Base-by-base conservation (phyloP, 1,140 invertebrate genomes). In the Cyphomyrmex costatus region DNA sequence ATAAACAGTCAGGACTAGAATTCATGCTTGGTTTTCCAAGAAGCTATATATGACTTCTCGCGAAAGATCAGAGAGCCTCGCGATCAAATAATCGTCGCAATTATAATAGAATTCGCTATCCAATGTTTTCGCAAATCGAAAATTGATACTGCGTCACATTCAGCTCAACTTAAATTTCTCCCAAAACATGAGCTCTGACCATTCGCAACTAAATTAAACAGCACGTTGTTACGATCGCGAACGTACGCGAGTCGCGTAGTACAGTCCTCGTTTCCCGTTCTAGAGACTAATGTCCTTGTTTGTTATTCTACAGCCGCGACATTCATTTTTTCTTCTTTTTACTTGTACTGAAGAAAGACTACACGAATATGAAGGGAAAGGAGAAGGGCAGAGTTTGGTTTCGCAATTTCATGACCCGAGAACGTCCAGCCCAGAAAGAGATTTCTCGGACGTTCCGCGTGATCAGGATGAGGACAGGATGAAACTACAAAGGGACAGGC, bases 251-350 rank as follows among this genome's bases (percentile, higher is more conserved):
- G 14, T 70, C 21, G 33, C 30, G 27, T 51, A 51, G 14, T 68
- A 51, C 33, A 79, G 61, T 36, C 33, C 82, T 74, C 58, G 74
- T 83, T 78, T 16, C 33, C 53, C 46, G 10, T 79, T 49, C 46
- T 58, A 49, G 53, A 71, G 56, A 78, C 66, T 21, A 56, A 53
- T 79, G 76, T 30, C 33, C 82, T 90, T 90, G 77, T 88, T 89
- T 89, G 74, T 80, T 78, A 42, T 49, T 33, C 66, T 61, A 78
- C 10, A 60, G 36, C 53, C 61, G 61, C 56, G 58, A 36, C 68
- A 56, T 49, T 83, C 68, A 21, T 58, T 56, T 74, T 61, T 66
- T 84, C 30, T 27, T 33, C 21, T n/a, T 19, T 65, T 42, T 19
- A 49, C 46, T 16, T 19, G 12, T 30, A 49, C 19, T n/a, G n/a